Conservation (phyloP, 2,113 vertebrate genomes). For the Ramphastos sulfuratus region DNA sequence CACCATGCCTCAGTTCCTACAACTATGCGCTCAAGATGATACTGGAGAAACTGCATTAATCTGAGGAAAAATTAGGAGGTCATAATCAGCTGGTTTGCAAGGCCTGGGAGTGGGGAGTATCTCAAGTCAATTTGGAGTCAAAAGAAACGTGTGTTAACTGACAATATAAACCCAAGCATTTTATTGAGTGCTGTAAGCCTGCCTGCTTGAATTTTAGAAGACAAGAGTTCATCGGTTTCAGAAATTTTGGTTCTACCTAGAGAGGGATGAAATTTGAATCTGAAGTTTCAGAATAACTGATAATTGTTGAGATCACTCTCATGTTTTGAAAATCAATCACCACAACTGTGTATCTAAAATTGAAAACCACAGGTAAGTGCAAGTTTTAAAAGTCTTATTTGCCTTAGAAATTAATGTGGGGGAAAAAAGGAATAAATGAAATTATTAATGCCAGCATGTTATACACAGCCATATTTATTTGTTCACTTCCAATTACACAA, state of each 20-base stretch:
- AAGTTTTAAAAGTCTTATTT: not conserved
- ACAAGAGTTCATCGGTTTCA: not conserved
- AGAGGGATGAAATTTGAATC: not conserved
- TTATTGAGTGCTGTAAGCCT: not conserved
- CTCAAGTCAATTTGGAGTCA: not conserved
- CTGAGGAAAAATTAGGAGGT: not conserved
- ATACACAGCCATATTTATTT: slow-evolving; percentile 41
- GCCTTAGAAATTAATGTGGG: not conserved
- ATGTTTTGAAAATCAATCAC: not conserved
- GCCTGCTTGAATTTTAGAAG: not conserved
- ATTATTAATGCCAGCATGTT: not conserved
- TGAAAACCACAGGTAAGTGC: not conserved
- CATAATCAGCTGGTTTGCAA: not conserved
- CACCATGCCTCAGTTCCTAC: not conserved
- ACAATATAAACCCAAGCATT: not conserved
- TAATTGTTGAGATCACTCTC: not conserved
- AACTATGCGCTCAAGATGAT: not conserved
- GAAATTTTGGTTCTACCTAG: not conserved
- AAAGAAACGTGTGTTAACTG: not conserved
- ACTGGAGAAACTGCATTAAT: not conserved
- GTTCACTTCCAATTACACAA: slow-evolving; percentile 30
- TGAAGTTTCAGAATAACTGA: not conserved
- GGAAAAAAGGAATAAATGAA: not conserved
- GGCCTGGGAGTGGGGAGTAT: not conserved
- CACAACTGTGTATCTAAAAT: not conserved